These are phyloP conservation scores for Cybosia mesomella DNA, from an alignment of 2,888 invertebrate species.

Conservation along the genomic window DNA sequence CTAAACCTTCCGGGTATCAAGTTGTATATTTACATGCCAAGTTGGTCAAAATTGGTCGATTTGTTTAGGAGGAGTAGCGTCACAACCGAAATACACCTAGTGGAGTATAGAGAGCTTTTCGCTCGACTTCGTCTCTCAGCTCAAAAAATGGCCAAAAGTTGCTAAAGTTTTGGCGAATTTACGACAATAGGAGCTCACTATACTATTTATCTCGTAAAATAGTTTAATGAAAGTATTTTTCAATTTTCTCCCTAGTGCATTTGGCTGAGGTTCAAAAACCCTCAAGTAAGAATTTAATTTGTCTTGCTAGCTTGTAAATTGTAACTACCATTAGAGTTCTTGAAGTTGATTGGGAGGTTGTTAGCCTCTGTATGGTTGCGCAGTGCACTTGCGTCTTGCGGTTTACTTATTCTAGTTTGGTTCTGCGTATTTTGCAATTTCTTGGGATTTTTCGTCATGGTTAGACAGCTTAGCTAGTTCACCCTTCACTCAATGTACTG, in stretches of 20 bases:
- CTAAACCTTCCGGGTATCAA: too few relatives aligned
- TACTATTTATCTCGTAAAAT: not conserved
- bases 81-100: too few relatives aligned
- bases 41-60: too few relatives aligned
- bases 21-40: too few relatives aligned
- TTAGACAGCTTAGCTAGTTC: not conserved
- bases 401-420: constrained; percentile 1
- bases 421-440: not conserved
- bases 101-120: too few relatives aligned
- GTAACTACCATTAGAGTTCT: not conserved
- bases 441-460: constrained; percentile 2
- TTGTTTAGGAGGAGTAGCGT: too few relatives aligned
- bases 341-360: constrained; percentile 15
- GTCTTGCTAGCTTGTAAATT: constrained; percentile 9
- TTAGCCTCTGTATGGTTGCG: constrained; percentile 16
- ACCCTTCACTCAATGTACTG: not conserved
- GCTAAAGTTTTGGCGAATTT: not conserved
- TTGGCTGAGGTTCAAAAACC: constrained; percentile 6
- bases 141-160: not conserved
- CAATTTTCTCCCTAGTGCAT: not conserved
- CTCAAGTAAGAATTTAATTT: not conserved
- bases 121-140: too few relatives aligned
- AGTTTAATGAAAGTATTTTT: not conserved
- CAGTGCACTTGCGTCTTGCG: constrained; percentile 17
- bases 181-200: not conserved